phyloP scores from a whole-genome alignment of 2,113 vertebrate species.

The Ahaetulla prasina region DNA sequence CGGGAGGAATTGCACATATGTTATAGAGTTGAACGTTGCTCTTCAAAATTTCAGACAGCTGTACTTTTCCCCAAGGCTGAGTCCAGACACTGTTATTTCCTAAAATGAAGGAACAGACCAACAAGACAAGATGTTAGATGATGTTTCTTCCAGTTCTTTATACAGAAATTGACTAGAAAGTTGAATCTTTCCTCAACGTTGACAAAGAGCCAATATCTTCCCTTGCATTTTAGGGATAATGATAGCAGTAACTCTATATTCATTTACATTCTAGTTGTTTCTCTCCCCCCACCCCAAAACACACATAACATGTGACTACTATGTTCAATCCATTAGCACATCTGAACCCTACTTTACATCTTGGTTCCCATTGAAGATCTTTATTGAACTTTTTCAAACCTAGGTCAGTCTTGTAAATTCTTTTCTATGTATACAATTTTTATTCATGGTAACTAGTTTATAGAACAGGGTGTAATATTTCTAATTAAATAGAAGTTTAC shows the following conservation, averaged over 20 bases:
- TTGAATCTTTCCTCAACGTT: background rate
- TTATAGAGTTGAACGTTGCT: background rate
- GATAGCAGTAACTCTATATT: background rate
- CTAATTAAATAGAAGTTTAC: background rate
- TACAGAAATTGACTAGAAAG: background rate
- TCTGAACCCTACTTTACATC: background rate
- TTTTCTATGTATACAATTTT: background rate
- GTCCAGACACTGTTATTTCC: background rate
- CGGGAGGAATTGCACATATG: background rate
- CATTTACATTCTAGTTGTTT: background rate
- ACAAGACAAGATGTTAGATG: background rate
- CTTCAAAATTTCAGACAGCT: background rate
- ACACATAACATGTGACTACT: background rate
- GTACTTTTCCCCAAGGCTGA: background rate
- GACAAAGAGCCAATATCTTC: background rate
- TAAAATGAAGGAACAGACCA: background rate
- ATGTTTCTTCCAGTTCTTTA: background rate
- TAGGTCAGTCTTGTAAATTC: background rate
- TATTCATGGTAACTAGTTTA: background rate
- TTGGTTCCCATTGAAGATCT: background rate
- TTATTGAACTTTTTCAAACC: background rate
- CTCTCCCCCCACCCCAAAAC: no score
- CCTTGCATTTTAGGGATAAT: background rate
- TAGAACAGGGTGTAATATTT: rapidly evolving
- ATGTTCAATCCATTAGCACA: background rate